Conservation (phyloP, 2,797 vertebrate genomes). For the Sebastiscus albofasciatus region DNA sequence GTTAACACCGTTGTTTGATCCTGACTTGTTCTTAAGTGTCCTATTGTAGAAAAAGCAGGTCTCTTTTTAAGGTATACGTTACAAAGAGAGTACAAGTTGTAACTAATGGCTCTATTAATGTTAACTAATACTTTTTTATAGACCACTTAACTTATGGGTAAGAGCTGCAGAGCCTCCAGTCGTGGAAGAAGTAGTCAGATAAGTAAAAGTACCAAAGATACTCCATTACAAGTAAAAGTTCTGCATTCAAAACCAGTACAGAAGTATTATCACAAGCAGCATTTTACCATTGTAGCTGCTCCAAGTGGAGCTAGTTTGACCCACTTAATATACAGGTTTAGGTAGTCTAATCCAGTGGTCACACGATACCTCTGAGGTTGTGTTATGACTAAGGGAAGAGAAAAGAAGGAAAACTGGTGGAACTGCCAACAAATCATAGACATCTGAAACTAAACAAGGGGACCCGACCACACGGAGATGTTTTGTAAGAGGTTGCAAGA, state of each 20-base stretch:
- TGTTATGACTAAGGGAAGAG: not conserved
- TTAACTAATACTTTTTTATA: not conserved
- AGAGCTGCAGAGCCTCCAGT: not conserved
- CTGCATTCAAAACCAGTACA: not conserved
- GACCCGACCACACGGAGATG: not conserved
- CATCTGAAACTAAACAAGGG: not conserved
- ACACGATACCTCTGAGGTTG: not conserved
- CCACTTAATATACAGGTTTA: not conserved
- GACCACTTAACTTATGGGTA: not conserved
- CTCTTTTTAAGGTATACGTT: not conserved
- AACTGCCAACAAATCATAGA: not conserved
- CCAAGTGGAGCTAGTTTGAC: not conserved
- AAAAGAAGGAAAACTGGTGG: not conserved
- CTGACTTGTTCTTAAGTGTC: not conserved
- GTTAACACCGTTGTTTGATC: not conserved
- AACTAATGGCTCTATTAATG: not conserved
- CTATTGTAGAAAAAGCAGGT: not conserved
- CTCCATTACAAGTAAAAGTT: not conserved
- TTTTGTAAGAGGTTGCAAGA: not conserved
- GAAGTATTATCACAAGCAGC: not conserved
- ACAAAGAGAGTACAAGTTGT: not conserved
- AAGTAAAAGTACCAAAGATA: not conserved
- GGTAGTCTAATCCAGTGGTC: not conserved
- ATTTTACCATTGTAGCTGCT: not conserved
- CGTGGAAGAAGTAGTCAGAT: not conserved